Evolutionary conservation across 2,888 invertebrate genomes (phyloP), one percentile per base, ranked within the genome.

Genomic region (Pristionchus exspectatus): DNA sequence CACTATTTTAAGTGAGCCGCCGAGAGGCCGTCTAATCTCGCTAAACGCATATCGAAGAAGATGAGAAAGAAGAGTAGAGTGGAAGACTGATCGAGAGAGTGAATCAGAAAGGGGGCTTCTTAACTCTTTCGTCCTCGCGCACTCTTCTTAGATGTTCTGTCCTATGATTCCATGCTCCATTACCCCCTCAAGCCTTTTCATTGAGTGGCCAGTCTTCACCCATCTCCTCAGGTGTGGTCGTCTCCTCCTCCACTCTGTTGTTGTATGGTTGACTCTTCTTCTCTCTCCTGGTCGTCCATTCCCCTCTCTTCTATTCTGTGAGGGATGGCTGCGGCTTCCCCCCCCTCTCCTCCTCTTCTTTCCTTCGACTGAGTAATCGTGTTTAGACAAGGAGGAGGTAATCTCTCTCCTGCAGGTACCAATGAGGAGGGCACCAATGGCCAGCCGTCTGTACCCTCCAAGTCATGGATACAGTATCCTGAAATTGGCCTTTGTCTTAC

Each of bases 1-100:
- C 84, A 56, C 84, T 84, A 56, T 56, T 84, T 84, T 84, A 84
- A 56, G 56, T 63, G 59, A 84, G 59, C 30, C 81, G 50, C 59
- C 84, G 84, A 63, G 84, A 83, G 83, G 18, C 12, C 69, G 56
- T 44, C 87, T 87, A 87, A 87, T 87, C 87, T 69, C 87, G 63
- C 87, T 87, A 87, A 87, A 87, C 66, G 87, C 27, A 87, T 87
- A 87, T 87, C 69, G 81, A 54, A 81, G 81, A 81, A n/a, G 50
- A 54, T 44, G 81, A 74, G 74, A 74, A n/a, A 38, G 74, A 33
- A 59, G 33, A 56, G 59, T 24, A 50, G 81, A 54, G 81, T 9
- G 50, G 81, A 81, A 81, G 81, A 50, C 27, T 81, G 81, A 81
- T 81, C 81, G 54, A 81, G 50, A 50, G 50, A 44, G 44, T 1